Percentiles rank a stretch among this genome's conserved stretches.
These are phyloP conservation scores for Blastomussa wellsi DNA, from an alignment of 92 coral and sea anemone genomes.

Conservation along the genomic window DNA sequence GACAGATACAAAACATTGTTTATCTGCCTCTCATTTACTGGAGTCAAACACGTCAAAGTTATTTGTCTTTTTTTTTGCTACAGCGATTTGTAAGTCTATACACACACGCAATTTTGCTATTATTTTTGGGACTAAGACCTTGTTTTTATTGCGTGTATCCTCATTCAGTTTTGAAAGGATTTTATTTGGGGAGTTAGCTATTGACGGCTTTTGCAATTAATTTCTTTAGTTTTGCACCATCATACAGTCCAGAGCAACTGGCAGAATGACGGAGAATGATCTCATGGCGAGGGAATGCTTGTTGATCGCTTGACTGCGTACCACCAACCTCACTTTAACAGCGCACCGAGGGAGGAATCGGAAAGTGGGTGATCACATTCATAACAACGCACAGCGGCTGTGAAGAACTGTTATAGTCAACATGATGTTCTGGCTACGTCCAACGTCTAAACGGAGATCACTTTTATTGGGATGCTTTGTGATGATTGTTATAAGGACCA, in stretches of 20 bases:
- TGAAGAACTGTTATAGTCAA: conserved; percentile 13
- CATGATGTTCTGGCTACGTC: conserved; percentile 54
- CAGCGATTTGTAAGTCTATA: not conserved
- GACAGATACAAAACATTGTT: not conserved
- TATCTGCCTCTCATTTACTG: conserved; percentile 1
- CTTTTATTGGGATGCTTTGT: conserved; percentile 66
- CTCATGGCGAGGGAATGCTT: conserved; percentile 24
- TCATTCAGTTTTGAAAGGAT: not conserved
- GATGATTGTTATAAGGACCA: conserved; percentile 62
- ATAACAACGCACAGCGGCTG: conserved; percentile 29
- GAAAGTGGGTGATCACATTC: conserved; percentile 3
- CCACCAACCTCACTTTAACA: conserved; percentile 35
- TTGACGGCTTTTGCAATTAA: not conserved
- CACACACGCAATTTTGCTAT: not conserved
- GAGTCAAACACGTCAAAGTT: not conserved
- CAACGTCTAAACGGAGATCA: conserved; percentile 64
- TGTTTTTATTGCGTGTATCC: not conserved
- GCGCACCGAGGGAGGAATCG: not conserved
- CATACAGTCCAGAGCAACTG: conserved; percentile 31
- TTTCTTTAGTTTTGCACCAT: conserved; percentile 18
- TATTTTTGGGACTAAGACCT: not conserved
- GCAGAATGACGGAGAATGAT: conserved; percentile 18
- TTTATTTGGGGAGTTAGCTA: not conserved
- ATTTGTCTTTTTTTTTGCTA: conserved; percentile 19
- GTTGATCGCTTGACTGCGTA: conserved; percentile 28